Conservation (phyloP, 2,797 vertebrate species). For the Artibeus jamaicensis region DNA sequence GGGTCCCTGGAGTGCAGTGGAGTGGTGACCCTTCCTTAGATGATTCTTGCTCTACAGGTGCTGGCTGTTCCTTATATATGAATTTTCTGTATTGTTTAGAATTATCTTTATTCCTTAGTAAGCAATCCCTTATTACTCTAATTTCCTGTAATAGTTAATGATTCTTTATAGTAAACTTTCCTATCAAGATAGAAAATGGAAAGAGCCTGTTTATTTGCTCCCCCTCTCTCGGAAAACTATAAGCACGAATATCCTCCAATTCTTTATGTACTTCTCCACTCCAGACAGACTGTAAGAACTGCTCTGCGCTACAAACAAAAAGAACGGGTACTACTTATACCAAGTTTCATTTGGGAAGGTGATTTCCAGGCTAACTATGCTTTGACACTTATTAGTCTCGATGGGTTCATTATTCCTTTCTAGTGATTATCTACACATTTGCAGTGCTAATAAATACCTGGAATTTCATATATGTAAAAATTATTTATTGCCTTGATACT, state of each 20-base stretch:
- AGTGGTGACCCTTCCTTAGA: not conserved
- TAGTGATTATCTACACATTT: not conserved
- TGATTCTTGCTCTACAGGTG: not conserved
- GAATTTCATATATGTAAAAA: not conserved
- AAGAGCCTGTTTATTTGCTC: not conserved
- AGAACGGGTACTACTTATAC: not conserved
- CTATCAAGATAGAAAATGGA: not conserved
- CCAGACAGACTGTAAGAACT: not conserved
- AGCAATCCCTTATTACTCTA: not conserved
- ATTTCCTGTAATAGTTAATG: not conserved
- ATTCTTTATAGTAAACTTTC: constrained; percentile 1
- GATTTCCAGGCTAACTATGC: not conserved
- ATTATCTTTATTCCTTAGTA: not conserved
- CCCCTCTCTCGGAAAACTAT: not conserved
- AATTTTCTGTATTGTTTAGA: not conserved
- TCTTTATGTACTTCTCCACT: not conserved
- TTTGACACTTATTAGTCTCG: not conserved
- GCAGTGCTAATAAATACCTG: not conserved
- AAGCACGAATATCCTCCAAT: not conserved
- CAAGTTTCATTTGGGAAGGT: not conserved
- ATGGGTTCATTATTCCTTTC: not conserved
- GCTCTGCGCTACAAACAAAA: not conserved
- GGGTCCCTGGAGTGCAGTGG: not conserved
- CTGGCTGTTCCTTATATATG: not conserved
- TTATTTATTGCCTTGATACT: not conserved